Evolutionary conservation across 2,113 vertebrate species (phyloP).

Genomic region (Clinocottus analis): DNA sequence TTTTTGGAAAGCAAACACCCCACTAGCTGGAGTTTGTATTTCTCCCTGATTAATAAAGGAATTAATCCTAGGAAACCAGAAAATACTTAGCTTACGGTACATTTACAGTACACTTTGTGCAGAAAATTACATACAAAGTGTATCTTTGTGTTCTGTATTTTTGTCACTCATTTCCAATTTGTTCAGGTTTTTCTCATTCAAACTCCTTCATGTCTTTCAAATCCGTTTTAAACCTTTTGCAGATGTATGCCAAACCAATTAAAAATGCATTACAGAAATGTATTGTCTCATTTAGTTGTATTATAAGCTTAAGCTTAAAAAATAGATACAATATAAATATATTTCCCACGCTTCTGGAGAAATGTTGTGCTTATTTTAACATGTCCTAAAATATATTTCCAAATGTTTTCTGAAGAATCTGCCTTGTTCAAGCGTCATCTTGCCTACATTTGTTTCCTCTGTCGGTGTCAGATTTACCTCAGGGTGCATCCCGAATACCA

Average conservation of each 20-base stretch:
- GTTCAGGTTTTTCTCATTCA: neutral
- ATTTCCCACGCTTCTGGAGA: neutral
- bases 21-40: neutral
- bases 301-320: conserved; percentile 9
- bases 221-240: neutral
- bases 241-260: neutral
- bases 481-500: conserved; percentile 52
- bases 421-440: neutral
- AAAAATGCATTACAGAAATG: neutral
- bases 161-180: neutral
- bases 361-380: neutral
- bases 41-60: neutral
- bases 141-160: neutral
- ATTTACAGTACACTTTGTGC: neutral
- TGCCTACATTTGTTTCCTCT: conserved; percentile 8
- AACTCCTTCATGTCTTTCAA: conserved; percentile 2
- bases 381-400: no score
- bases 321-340: neutral
- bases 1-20: neutral
- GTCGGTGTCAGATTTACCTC: conserved; percentile 25
- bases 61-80: neutral
- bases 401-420: neutral
- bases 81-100: neutral
- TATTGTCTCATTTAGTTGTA: neutral
- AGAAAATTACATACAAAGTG: neutral